Percentiles rank a stretch among this genome's conserved stretches.
phyloP scores from a whole-genome alignment of 1,140 invertebrate genomes.

The Aricia agestis region DNA sequence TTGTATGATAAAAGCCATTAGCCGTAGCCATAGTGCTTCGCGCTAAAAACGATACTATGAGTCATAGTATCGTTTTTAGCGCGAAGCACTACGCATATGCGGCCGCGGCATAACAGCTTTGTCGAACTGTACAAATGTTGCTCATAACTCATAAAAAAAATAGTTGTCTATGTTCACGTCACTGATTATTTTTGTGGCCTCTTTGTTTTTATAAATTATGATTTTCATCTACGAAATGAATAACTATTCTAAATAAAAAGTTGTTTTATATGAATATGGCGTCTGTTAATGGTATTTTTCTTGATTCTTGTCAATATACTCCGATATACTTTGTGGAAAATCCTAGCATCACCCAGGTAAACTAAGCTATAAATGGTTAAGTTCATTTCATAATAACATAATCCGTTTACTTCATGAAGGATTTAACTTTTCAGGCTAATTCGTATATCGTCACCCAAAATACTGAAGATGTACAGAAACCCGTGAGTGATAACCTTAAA shows the following conservation, averaged over 20 bases:
- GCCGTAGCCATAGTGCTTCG: too few relatives aligned
- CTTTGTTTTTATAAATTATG: conserved; percentile 10
- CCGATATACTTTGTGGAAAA: conserved; percentile 62
- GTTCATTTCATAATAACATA: too few relatives aligned
- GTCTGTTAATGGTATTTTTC: conserved; percentile 46
- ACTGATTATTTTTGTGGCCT: not conserved
- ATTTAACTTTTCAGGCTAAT: conserved; percentile 46
- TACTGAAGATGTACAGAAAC: conserved; percentile 39
- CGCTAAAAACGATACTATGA: too few relatives aligned
- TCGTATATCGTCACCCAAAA: conserved; percentile 50
- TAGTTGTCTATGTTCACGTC: not conserved
- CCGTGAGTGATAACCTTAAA: conserved; percentile 59
- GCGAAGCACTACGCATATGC: too few relatives aligned
- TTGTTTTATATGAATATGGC: conserved; percentile 37
- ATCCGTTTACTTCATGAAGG: not conserved
- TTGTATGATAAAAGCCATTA: too few relatives aligned
- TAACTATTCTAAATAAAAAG: conserved; percentile 7
- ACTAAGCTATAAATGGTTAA: not conserved
- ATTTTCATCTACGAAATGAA: conserved; percentile 9
- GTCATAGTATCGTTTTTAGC: too few relatives aligned
- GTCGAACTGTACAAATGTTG: too few relatives aligned
- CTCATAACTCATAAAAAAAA: too few relatives aligned
- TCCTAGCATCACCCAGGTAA: conserved; percentile 58
- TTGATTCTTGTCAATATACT: conserved; percentile 62
- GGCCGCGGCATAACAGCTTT: too few relatives aligned